A percentile compares a stretch with the other conserved stretches of the same genome.
Conservation (phyloP, 2,113 vertebrate genomes). For the Herpetotheres cachinnans region DNA sequence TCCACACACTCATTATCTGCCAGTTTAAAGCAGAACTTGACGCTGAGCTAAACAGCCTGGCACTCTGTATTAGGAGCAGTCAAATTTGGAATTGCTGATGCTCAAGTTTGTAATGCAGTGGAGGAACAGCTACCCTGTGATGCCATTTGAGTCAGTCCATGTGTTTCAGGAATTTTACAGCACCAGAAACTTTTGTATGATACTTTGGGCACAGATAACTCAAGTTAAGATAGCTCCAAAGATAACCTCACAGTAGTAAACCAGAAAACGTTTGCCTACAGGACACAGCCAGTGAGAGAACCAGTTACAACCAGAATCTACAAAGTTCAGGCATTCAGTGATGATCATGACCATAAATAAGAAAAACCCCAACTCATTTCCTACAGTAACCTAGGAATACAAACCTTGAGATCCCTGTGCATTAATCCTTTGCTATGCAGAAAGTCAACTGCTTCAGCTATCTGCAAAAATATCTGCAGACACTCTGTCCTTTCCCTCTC, state of each 20-base stretch:
- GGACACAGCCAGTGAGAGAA: background rate
- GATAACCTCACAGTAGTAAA: background rate
- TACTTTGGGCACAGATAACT: background rate
- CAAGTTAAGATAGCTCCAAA: background rate
- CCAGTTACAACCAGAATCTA: background rate
- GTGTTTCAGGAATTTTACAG: background rate
- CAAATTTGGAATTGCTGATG: background rate
- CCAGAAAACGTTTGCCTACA: background rate
- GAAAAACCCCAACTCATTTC: background rate
- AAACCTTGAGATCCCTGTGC: constrained; percentile 98
- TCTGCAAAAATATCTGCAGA: constrained; percentile 95
- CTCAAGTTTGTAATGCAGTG: background rate
- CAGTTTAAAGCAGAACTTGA: background rate
- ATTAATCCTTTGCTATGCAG: constrained; percentile 95
- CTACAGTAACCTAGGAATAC: background rate
- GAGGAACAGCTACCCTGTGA: background rate
- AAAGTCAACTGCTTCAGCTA: constrained; percentile 93
- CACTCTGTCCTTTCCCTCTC: constrained; percentile 86
- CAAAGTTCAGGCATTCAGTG: background rate
- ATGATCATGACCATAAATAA: background rate
- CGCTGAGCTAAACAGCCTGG: background rate
- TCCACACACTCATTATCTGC: background rate
- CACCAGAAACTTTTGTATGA: background rate
- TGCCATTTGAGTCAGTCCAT: background rate
- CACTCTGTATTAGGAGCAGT: background rate